Base-by-base conservation (phyloP, 2,888 invertebrate species). In the Heliconius erato region DNA sequence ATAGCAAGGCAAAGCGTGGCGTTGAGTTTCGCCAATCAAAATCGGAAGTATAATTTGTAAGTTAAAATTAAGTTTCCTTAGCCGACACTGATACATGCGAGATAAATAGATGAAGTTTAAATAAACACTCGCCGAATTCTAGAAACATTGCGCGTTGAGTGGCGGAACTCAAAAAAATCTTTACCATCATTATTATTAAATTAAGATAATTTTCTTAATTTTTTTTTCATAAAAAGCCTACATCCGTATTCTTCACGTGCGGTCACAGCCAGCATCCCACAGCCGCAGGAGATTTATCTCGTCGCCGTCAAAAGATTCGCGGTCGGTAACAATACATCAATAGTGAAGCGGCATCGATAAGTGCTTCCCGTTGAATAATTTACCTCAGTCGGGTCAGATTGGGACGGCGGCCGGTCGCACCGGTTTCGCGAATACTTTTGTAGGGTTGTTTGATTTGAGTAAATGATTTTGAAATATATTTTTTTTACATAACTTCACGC, bases 311-410 rank as follows among this genome's bases (percentile, higher is more conserved):
- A 85, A 82, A 83, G 86, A 88, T 86, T 87, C 86, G 88, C 88
- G 85, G 87, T 88, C 91, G 89, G 90, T 91, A 90, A 92, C 92
- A 93, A 91, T 92, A 89, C 90, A 91, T 90, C 90, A 90, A 89
- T 91, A 92, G 91, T 90, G 91, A 92, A 91, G 92, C 89, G 90
- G 78, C 68, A 88, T 90, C 90, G 92, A 92, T 92, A 91, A 90
- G 90, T 90, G 86, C 88, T 89, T 90, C 91, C 91, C 90, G 91
- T 91, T 91, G 91, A 91, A 90, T 91, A 90, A 91, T 92, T 88
- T 88, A 89, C 87, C 79, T 86, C 88, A 89, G 86, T 81, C 86
- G 88, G 88, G 89, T 88, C 88, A 85, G 84, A 83, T 86, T 79
- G 86, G 84, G 86, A 86, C 88, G 83, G 87, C 86, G 84, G 86